These are phyloP conservation scores for Hapalemur alaotrensis DNA, from an alignment of 2,797 vertebrate species.

Conservation along the genomic window DNA sequence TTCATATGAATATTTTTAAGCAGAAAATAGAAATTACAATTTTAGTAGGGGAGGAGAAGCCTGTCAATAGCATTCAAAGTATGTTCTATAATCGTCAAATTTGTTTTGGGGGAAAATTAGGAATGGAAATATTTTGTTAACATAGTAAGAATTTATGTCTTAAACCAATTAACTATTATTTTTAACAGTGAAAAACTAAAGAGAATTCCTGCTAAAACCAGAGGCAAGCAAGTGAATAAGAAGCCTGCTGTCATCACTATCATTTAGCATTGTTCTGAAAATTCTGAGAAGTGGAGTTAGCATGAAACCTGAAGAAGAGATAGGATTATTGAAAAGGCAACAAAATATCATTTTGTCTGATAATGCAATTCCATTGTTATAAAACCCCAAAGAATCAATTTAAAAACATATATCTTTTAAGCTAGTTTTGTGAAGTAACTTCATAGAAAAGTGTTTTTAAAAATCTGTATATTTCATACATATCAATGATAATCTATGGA, in stretches of 20 bases:
- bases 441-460: background rate
- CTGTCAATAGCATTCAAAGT: background rate
- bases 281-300: background rate
- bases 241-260: background rate
- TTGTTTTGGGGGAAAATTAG: background rate
- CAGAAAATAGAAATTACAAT: background rate
- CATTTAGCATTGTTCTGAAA: background rate
- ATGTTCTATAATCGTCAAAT: background rate
- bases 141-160: background rate
- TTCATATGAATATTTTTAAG: background rate
- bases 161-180: background rate
- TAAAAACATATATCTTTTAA: background rate
- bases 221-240: background rate
- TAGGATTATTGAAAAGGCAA: background rate
- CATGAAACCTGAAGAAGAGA: background rate
- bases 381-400: background rate
- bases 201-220: slow-evolving; percentile 6
- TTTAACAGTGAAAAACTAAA: background rate
- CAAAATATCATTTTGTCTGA: background rate
- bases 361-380: background rate
- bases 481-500: background rate
- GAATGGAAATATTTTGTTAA: background rate
- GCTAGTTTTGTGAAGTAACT: background rate
- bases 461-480: background rate
- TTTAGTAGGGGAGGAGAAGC: background rate